phyloP scores from a whole-genome alignment of 2,797 vertebrate species.

The Decapterus maruadsi region DNA sequence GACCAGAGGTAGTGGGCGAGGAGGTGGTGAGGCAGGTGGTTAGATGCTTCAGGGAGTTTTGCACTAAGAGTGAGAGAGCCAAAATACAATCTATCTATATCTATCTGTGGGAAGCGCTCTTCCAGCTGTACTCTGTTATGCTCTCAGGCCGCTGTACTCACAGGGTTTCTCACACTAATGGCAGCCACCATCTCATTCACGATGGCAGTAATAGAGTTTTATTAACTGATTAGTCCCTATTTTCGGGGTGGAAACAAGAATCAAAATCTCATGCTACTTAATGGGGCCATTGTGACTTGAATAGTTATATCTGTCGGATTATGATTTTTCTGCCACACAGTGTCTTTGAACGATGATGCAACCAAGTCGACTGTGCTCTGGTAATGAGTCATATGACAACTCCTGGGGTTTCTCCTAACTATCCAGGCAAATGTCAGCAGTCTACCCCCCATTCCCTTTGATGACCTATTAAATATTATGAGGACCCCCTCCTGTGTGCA shows the following conservation, averaged over 20 bases:
- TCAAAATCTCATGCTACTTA: conserved; percentile 79
- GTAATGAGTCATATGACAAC: conserved; percentile 91
- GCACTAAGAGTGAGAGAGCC: conserved; percentile 9
- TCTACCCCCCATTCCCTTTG: conserved; percentile 89
- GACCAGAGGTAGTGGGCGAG: conserved; percentile 59
- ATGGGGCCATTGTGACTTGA: conserved; percentile 89
- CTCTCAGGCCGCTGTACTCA: conserved; percentile 41
- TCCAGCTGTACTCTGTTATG: conserved; percentile 24
- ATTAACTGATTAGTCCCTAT: conserved; percentile 90
- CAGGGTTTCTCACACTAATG: conserved; percentile 71
- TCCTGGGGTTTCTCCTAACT: conserved; percentile 89
- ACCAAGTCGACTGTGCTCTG: conserved; percentile 85
- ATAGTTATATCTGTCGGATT: conserved; percentile 94
- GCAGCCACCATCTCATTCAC: conserved; percentile 56
- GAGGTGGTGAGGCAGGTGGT: conserved; percentile 48
- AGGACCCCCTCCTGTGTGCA: conserved; percentile 86
- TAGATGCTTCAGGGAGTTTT: conserved; percentile 29
- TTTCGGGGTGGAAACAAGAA: conserved; percentile 89
- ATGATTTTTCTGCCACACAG: conserved; percentile 84
- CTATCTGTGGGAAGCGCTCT: conserved; percentile 27
- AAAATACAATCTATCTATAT: conserved; percentile 37
- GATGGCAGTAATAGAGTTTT: conserved; percentile 76
- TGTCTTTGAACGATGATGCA: conserved; percentile 83
- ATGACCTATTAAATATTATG: conserved; percentile 92
- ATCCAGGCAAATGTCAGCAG: conserved; percentile 88